Evolutionary conservation across 2,113 vertebrate genomes (phyloP).

Genomic region (Sapajus apella): DNA sequence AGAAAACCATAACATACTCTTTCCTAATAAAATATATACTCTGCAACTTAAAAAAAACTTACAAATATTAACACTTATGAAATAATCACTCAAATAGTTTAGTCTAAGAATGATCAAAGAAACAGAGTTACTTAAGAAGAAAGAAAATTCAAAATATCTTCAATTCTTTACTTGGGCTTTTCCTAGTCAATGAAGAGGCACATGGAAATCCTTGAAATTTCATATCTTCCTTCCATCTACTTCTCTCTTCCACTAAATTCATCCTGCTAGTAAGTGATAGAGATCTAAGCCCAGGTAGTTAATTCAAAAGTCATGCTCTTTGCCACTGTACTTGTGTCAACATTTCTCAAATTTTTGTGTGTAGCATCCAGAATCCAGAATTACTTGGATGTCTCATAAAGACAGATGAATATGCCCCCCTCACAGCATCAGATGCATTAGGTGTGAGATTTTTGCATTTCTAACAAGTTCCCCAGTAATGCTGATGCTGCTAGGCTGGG

Average conservation of each 20-base stretch:
- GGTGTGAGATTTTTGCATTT: not conserved
- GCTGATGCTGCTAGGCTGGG: too few relatives aligned
- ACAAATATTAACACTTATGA: not conserved
- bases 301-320: not conserved
- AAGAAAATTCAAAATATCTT: not conserved
- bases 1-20: not conserved
- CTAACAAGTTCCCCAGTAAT: not conserved
- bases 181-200: not conserved
- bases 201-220: not conserved
- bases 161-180: not conserved
- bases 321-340: not conserved
- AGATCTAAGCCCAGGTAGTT: not conserved
- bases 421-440: not conserved
- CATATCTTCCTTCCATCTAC: not conserved
- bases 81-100: not conserved
- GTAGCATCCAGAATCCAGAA: not conserved
- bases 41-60: not conserved
- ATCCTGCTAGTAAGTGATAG: not conserved
- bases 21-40: not conserved
- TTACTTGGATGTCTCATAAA: not conserved
- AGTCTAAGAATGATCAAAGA: not conserved
- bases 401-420: not conserved
- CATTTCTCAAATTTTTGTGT: not conserved
- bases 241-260: not conserved
- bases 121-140: not conserved